Conservation (phyloP, 2,113 vertebrate genomes). For the Prochilodus magdalenae region DNA sequence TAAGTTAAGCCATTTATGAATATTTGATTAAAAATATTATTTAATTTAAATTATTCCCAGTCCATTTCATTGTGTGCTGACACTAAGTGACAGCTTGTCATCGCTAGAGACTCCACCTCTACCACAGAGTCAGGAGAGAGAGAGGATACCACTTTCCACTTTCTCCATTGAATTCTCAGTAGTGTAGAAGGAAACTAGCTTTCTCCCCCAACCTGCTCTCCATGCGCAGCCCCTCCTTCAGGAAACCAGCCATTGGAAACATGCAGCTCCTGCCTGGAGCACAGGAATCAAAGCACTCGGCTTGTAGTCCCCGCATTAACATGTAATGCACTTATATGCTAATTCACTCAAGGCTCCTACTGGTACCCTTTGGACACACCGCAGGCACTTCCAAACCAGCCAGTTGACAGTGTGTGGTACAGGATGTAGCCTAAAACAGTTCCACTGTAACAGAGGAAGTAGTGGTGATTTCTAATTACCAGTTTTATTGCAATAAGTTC, state of each 20-base stretch:
- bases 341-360: constrained; percentile 69
- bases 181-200: constrained; percentile 28
- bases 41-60: too few species aligned
- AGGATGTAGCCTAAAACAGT: constrained; percentile 13
- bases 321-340: constrained; percentile 75
- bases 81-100: neutral
- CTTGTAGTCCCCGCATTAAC: constrained; percentile 71
- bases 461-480: too few species aligned
- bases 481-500: too few species aligned
- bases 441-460: neutral
- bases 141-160: constrained; percentile 5
- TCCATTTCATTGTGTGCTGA: neutral
- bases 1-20: too few species aligned
- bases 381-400: constrained; percentile 74
- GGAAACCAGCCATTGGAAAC: constrained; percentile 63
- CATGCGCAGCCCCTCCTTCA: constrained; percentile 61
- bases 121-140: neutral
- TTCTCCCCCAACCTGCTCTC: constrained; percentile 38
- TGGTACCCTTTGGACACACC: constrained; percentile 67
- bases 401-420: constrained; percentile 49
- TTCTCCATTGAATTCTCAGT: constrained; percentile 31
- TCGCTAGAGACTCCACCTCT: neutral
- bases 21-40: too few species aligned
- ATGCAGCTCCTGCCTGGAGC: constrained; percentile 56
- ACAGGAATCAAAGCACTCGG: constrained; percentile 56